A percentile compares a stretch with the other conserved stretches of the same genome.
phyloP scores from a whole-genome alignment of 2,113 vertebrate species.

The Centrocercus urophasianus region DNA sequence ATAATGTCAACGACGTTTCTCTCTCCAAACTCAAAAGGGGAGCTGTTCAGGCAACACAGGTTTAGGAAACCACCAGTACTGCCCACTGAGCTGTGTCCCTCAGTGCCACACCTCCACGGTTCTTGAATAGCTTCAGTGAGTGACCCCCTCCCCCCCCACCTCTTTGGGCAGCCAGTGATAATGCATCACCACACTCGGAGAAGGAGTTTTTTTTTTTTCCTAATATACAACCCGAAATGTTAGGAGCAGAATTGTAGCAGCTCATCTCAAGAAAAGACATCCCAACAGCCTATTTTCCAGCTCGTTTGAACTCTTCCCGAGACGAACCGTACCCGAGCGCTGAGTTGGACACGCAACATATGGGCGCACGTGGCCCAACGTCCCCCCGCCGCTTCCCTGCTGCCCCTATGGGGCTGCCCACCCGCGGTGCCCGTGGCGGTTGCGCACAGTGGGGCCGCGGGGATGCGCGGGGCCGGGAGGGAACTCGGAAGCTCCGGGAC shows the following conservation, averaged over 20 bases:
- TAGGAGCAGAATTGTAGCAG: not conserved
- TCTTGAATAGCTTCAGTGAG: too few relatives aligned
- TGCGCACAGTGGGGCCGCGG: not conserved
- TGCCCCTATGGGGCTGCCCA: not conserved
- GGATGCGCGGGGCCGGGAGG: constrained; percentile 9
- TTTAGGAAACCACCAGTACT: too few relatives aligned
- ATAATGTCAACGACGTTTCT: not conserved
- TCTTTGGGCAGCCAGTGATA: not conserved
- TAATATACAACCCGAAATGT: too few relatives aligned
- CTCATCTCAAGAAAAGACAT: not conserved
- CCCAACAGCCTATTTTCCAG: not conserved
- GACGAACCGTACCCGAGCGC: not conserved
- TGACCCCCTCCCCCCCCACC: too few relatives aligned
- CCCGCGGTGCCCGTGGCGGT: not conserved
- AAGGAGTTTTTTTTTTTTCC: too few relatives aligned
- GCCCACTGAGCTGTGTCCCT: too few relatives aligned
- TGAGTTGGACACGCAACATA: not conserved
- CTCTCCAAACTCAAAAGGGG: not conserved
- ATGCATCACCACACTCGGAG: not conserved
- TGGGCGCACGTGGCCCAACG: too few relatives aligned
- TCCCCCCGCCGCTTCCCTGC: not conserved
- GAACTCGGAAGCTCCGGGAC: not conserved
- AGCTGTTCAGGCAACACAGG: not conserved
- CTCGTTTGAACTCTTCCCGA: not conserved
- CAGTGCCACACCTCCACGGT: too few relatives aligned